Evolutionary conservation across 2,888 invertebrate genomes (phyloP).

Genomic region (Seladonia tumulorum): DNA sequence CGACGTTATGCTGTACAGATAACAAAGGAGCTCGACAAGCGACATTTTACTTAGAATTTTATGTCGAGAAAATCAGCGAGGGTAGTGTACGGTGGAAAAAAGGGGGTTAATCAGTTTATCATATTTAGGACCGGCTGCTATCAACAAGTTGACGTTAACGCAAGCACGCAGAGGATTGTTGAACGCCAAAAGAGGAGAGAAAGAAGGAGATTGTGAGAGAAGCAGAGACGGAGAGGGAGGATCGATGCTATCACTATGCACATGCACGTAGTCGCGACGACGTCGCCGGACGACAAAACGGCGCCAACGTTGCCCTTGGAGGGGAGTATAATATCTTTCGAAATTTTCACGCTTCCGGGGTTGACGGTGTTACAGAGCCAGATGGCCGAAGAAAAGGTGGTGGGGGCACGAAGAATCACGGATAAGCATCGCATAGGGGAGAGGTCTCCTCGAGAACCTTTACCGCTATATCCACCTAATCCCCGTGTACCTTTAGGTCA

Average conservation of each 20-base stretch:
- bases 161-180: neutral
- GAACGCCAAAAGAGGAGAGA: neutral
- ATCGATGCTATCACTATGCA: slow-evolving; percentile 56
- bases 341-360: slow-evolving; percentile 44
- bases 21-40: neutral
- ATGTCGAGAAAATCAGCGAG: neutral
- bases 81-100: neutral
- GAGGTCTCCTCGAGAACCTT: neutral
- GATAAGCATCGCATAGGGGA: slow-evolving; percentile 10
- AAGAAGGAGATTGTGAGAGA: neutral
- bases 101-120: neutral
- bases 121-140: neutral
- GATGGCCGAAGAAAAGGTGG: neutral
- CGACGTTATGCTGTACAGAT: neutral
- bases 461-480: slow-evolving; percentile 10
- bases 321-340: slow-evolving; percentile 32
- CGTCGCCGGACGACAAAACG: slow-evolving; percentile 44
- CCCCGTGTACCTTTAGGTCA: slow-evolving; percentile 9
- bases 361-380: neutral
- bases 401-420: slow-evolving; percentile 14
- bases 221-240: neutral
- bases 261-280: slow-evolving; percentile 42
- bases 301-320: slow-evolving; percentile 41
- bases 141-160: slow-evolving; percentile 39
- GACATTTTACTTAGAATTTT: neutral